A percentile compares a stretch with the other conserved stretches of the same genome.
Evolutionary conservation across 2,888 invertebrate species (phyloP).

Genomic region (Hoplodrina ambigua): DNA sequence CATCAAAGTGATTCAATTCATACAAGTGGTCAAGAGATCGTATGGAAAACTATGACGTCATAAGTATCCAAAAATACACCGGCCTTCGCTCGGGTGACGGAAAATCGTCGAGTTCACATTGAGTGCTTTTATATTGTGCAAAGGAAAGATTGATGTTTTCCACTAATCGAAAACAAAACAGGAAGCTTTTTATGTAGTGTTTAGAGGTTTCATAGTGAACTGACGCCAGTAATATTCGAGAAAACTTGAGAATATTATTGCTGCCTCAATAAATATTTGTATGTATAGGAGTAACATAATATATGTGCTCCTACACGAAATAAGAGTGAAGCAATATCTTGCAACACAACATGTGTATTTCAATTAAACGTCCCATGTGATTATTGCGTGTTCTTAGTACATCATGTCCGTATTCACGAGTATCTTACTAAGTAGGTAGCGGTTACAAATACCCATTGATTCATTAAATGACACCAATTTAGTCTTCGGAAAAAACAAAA

Average conservation of each 20-base stretch:
- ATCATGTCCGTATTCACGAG: slow-evolving; percentile 37
- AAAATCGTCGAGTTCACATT: slow-evolving; percentile 77
- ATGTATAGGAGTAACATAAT: slow-evolving; percentile 25
- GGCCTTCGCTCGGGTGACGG: slow-evolving; percentile 83
- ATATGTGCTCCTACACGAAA: slow-evolving; percentile 11
- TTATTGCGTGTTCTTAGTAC: slow-evolving; percentile 54
- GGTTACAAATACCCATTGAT: slow-evolving; percentile 41
- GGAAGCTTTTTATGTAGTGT: slow-evolving; percentile 65
- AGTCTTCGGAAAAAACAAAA: not conserved
- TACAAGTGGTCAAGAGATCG: slow-evolving; percentile 69
- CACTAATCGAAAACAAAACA: slow-evolving; percentile 67
- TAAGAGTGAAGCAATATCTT: slow-evolving; percentile 27
- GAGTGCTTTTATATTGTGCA: slow-evolving; percentile 71
- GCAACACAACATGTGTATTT: slow-evolving; percentile 42
- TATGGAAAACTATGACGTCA: slow-evolving; percentile 83
- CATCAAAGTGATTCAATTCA: slow-evolving; percentile 63
- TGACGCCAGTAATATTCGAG: slow-evolving; percentile 48
- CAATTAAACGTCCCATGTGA: slow-evolving; percentile 59
- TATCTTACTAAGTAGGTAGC: slow-evolving; percentile 28
- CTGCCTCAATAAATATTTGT: slow-evolving; percentile 34
- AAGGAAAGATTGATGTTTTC: slow-evolving; percentile 74
- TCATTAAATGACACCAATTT: slow-evolving; percentile 38
- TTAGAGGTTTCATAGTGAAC: slow-evolving; percentile 58
- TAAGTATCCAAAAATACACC: slow-evolving; percentile 77
- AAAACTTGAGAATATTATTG: slow-evolving; percentile 37